Base-by-base conservation (phyloP, 2,113 vertebrate species). In the Aythya baeri region DNA sequence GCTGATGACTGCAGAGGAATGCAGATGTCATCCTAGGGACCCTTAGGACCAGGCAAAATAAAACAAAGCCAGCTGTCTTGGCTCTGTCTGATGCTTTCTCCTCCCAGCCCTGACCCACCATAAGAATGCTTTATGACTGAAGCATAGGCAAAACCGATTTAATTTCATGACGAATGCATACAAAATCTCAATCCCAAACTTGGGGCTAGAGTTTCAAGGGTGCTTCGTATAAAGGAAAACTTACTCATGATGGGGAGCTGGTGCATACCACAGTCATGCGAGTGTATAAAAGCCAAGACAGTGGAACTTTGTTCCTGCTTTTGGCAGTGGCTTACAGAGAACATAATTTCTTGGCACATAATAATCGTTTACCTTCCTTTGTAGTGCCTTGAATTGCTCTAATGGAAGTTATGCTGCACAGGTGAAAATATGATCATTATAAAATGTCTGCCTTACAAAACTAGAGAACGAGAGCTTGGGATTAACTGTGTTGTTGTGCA, bases 1-100 rank as follows among this genome's bases (percentile, higher is more conserved):
- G 52, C 44, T 0, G 2, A 4, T 55, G 20, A 6, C 36, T 36
- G 25, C 15, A 13, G 41, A n/a, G 34, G n/a, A 54, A 4, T 0
- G 1, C 31, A 13, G 55, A n/a, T 63, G 63, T 70, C 23, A 26
- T 11, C 34, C 34, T n/a, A 31, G 15, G 34, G 32, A n/a, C 63
- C 43, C 12, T 7, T 10, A 7, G 8, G 16, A n/a, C 41, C 13
- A 16, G 22, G 22, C 4, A 18, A 29, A 72, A 58, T 21, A 18
- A 62, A 67, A 27, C 9, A 27, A 75, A 31, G 11, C 15, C 31
- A 11, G 5, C 15, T 61, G 34, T 23, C 11, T 55, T 32, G 4
- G 4, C 44, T 46, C 38, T 7, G 6, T 71, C 49, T 16, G 6
- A 22, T 78, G 38, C 52, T 61, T 43, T 62, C 79, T 72, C n/a